Evolutionary conservation across 2,888 invertebrate species (phyloP), one percentile per base, ranked within the genome.

Genomic region (Chrysopilus asiliformis): DNA sequence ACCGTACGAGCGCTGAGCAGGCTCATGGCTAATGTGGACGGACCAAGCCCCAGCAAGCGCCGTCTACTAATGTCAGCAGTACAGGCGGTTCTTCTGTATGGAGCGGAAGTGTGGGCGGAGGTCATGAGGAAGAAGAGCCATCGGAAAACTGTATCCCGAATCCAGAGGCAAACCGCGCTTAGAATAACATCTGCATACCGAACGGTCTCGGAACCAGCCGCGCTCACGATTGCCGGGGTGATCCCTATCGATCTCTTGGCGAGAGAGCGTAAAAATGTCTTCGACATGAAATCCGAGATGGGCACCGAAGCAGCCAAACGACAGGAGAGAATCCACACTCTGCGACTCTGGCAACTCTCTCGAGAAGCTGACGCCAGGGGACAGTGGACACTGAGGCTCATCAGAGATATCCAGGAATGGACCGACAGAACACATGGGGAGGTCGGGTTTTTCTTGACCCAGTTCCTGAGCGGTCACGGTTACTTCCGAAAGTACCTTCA

Each of bases 161-260:
- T 37, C 9, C 32, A 50, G 22, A 28, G 50, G 14, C n/a, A n/a
- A n/a, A n/a, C n/a, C n/a, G n/a, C n/a, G n/a, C n/a, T n/a, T n/a
- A n/a, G n/a, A n/a, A n/a, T n/a, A n/a, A n/a, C n/a, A n/a, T n/a
- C n/a, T n/a, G n/a, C n/a, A n/a, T n/a, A n/a, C n/a, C n/a, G n/a
- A 7, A 49, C 48, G 1, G 48, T 51, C 2, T 50, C 49, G 7
- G 46, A 47, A 12, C 34, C 42, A 2, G 47, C 48, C 4, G 32
- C 40, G 4, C 25, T 47, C 13, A 43, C 47, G 7, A 31, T 50
- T 2, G 47, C 45, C 1, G 36, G 39, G 19, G 43, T 42, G 37
- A 58, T 59, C 54, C 48, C 49, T 3, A 45, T 50, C 9, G 42
- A 47, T 14, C 37, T 48, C 6, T 36, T 47, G 4, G 49, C 43